phyloP scores from a whole-genome alignment of 2,113 vertebrate genomes.

The Anser cygnoides region DNA sequence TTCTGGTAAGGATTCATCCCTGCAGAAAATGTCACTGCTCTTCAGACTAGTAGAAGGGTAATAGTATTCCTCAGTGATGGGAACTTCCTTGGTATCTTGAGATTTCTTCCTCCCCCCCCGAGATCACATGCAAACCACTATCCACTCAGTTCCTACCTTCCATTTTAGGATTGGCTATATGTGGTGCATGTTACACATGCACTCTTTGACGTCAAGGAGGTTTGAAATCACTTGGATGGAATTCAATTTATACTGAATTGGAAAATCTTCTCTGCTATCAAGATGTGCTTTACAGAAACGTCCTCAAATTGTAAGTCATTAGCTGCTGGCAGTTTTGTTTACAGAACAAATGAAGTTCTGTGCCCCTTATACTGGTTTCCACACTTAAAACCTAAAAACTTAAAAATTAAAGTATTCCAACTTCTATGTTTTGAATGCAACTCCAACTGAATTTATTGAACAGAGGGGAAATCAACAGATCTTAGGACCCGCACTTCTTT shows the following conservation, averaged over 20 bases:
- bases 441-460: neutral
- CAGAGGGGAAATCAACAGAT: neutral
- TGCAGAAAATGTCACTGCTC: neutral
- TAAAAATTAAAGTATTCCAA: neutral
- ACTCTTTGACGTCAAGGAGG: neutral
- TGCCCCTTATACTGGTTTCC: neutral
- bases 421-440: neutral
- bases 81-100: neutral
- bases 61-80: neutral
- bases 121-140: neutral
- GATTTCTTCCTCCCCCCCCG: no score
- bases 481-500: neutral
- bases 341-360: neutral
- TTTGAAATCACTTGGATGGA: slow-evolving; percentile 21
- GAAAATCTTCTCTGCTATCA: slow-evolving; percentile 35
- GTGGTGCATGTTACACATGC: neutral
- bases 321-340: neutral
- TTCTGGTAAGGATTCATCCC: neutral
- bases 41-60: neutral
- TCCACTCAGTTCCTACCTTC: neutral
- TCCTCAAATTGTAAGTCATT: neutral
- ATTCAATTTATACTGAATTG: slow-evolving; percentile 5
- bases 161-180: neutral
- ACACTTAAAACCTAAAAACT: neutral
- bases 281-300: slow-evolving; percentile 21